A percentile compares a stretch with the other conserved stretches of the same genome.
Conservation (phyloP, 2,888 invertebrate genomes). For the Conistra vaccinii region DNA sequence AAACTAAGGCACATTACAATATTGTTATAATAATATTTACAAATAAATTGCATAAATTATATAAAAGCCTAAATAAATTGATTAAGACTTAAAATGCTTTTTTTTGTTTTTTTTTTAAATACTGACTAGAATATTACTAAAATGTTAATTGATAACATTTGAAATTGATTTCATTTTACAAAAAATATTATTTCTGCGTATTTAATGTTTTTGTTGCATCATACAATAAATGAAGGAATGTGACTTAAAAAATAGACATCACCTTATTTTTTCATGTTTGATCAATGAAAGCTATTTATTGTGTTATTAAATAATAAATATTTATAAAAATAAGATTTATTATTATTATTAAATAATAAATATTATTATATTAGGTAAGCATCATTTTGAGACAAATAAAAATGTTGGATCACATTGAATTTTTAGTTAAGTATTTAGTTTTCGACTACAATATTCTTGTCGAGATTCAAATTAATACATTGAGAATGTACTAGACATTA, state of each 20-base stretch:
- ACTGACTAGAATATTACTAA: constrained; percentile 68
- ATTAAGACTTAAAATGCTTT: constrained; percentile 42
- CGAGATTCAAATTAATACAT: not conserved
- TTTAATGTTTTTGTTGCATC: not conserved
- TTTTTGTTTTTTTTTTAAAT: not conserved
- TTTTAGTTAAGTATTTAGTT: not conserved
- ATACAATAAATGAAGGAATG: constrained; percentile 21
- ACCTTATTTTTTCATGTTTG: not conserved
- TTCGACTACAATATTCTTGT: not conserved
- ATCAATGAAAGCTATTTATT: not conserved
- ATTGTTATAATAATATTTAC: constrained; percentile 72
- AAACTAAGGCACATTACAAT: constrained; percentile 1
- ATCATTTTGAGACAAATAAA: not conserved
- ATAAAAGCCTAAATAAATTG: constrained; percentile 52
- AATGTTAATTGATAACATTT: constrained; percentile 11
- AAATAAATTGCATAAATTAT: constrained; percentile 73
- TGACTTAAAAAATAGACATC: not conserved
- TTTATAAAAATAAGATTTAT: too few species aligned
- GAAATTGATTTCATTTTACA: not conserved
- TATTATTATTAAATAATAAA: too few species aligned
- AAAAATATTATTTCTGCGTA: not conserved
- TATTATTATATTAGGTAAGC: not conserved
- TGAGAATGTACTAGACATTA: not conserved
- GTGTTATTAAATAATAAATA: too few species aligned
- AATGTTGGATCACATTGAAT: not conserved